Percentiles rank a stretch among this genome's conserved stretches.
phyloP scores from a whole-genome alignment of 2,113 vertebrate species.

The Gnathonemus longibarbis region DNA sequence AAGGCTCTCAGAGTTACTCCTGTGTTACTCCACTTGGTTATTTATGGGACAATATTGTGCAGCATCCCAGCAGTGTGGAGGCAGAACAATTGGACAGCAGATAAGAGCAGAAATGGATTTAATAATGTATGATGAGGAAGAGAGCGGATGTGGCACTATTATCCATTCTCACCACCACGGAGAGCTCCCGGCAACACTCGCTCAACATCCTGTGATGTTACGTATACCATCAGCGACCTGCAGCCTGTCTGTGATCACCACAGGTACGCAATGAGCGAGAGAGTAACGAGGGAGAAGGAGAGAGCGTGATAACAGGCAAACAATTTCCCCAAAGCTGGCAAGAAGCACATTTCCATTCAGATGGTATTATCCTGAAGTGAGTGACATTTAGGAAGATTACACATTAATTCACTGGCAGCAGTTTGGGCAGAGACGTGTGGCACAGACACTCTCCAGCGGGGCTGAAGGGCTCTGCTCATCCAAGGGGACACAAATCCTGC shows the following conservation, averaged over 20 bases:
- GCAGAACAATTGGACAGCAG: neutral
- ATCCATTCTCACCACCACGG: neutral
- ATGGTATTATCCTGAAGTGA: constrained; percentile 4
- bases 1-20: neutral
- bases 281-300: neutral
- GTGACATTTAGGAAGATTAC: constrained; percentile 5
- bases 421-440: neutral
- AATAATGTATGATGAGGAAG: neutral
- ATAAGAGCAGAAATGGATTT: neutral
- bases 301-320: constrained; percentile 23
- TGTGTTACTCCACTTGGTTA: neutral
- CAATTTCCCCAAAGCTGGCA: constrained; percentile 10
- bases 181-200: neutral
- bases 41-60: neutral
- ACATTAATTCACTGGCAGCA: constrained; percentile 10
- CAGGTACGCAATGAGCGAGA: neutral
- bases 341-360: constrained; percentile 16
- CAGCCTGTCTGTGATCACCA: neutral
- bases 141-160: neutral
- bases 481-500: neutral
- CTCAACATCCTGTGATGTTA: neutral
- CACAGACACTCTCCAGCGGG: neutral
- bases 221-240: neutral
- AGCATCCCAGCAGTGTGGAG: neutral
- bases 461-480: neutral